Conservation (phyloP, 2,113 vertebrate species). For the Mustela nigripes region DNA sequence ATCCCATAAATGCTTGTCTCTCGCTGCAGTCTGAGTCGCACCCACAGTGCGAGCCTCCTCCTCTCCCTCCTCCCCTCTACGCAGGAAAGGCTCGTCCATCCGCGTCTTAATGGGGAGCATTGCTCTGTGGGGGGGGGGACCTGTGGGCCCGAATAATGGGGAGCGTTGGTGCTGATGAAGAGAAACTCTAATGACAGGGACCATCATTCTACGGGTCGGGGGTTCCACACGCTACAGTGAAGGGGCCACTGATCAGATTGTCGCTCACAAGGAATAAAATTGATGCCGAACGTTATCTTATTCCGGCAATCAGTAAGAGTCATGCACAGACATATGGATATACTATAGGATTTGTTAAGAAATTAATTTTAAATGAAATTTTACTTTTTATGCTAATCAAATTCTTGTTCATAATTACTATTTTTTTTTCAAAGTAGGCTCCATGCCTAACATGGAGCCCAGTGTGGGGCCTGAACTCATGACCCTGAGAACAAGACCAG, state of each 20-base stretch:
- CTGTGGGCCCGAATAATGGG: background rate
- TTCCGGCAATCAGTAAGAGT: background rate
- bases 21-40: background rate
- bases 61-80: background rate
- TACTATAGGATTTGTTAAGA: background rate
- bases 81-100: background rate
- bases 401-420: too few relatives aligned
- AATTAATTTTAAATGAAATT: background rate
- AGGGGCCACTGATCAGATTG: background rate
- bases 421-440: too few relatives aligned
- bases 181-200: background rate
- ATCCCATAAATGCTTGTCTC: too few relatives aligned
- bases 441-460: too few relatives aligned
- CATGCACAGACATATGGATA: background rate
- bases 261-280: background rate
- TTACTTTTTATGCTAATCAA: background rate
- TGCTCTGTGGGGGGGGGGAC: background rate
- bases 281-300: background rate
- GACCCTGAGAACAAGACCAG: too few relatives aligned
- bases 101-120: background rate
- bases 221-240: background rate
- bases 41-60: background rate
- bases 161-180: background rate
- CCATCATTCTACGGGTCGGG: background rate
- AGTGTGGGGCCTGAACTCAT: too few relatives aligned